A percentile compares a stretch with the other conserved stretches of the same genome.
Conservation (phyloP, 2,888 invertebrate species). For the Minunthozetes semirufus region DNA sequence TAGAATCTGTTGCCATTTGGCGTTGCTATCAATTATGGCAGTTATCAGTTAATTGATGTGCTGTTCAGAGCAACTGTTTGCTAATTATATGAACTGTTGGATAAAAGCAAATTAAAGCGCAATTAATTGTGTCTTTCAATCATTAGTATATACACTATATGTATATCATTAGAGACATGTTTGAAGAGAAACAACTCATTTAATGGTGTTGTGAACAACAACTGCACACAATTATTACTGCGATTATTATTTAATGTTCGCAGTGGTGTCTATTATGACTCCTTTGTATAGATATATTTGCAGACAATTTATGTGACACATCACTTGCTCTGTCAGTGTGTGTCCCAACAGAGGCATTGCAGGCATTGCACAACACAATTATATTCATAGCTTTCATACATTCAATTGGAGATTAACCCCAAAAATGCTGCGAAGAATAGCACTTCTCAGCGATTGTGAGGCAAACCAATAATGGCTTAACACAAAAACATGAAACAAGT, state of each 20-base stretch:
- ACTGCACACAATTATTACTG: neutral
- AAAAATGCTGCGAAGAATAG: conserved; percentile 1
- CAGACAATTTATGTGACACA: conserved; percentile 27
- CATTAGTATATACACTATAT: neutral
- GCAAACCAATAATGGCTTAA: conserved; percentile 15
- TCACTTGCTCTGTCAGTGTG: conserved; percentile 10
- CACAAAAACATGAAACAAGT: neutral
- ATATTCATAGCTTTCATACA: conserved; percentile 15
- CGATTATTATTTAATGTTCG: neutral
- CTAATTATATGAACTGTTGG: conserved; percentile 26
- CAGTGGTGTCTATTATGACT: conserved; percentile 6
- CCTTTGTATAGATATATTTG: too few species aligned
- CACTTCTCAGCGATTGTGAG: conserved; percentile 17
- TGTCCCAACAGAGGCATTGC: conserved; percentile 24
- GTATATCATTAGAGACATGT: neutral
- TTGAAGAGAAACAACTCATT: conserved; percentile 14
- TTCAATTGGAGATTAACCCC: conserved; percentile 21
- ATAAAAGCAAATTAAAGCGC: conserved; percentile 15
- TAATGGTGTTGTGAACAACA: conserved; percentile 12
- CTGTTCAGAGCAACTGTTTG: conserved; percentile 24
- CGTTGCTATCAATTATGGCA: conserved; percentile 20
- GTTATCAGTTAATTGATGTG: conserved; percentile 28
- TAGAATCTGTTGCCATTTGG: conserved; percentile 7
- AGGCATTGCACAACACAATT: conserved; percentile 2
- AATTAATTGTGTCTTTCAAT: conserved; percentile 27